Evolutionary conservation across 2,888 invertebrate species (phyloP), one percentile per base, ranked within the genome.

Genomic region (Monoplex corrugatus): DNA sequence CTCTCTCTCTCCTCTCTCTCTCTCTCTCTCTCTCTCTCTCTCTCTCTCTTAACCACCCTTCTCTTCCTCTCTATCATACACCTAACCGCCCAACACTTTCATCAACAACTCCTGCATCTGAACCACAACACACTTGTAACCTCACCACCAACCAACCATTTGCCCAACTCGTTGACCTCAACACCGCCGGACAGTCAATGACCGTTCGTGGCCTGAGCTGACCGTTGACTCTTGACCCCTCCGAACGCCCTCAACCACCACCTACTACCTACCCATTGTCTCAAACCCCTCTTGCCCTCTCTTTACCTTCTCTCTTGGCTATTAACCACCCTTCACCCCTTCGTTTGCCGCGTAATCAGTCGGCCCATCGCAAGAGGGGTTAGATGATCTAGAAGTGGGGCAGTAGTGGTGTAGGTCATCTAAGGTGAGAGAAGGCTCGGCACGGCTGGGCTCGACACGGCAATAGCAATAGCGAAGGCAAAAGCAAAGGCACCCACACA

Each of bases 391-490:
- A 16, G 35, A 87, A 87, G 87, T 87, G 72, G 87, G 87, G 75
- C 87, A 87, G 45, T 87, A 87, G 45, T 87, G 89, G 89, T 88
- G 89, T 86, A 89, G 90, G 86, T 80, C 88, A 72, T 68, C 85
- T 84, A 57, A 86, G 88, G 87, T 87, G 88, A 78, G 88, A 75
- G 63, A 63, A 82, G 44, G 45, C 78, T 32, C 40, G 50, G 75
- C 63, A 87, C 0, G 75, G n/a, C 40, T 3, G 40, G 16, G 45
- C 16, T n/a, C 13, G 83, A 0, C 32, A 23, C 38, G 40, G 63
- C 19, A 45, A 38, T 10, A 75, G 57, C 35, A 72, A 50, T 38
- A n/a, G 78, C 32, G 72, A 35, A 35, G 35, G 32, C 16, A 38
- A 3, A 13, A 38, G 23, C 35, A 38, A 35, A 75, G 10, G 16